A percentile compares a stretch with the other conserved stretches of the same genome.
Evolutionary conservation across 2,888 invertebrate genomes (phyloP).

Genomic region (Branchellion lobata): DNA sequence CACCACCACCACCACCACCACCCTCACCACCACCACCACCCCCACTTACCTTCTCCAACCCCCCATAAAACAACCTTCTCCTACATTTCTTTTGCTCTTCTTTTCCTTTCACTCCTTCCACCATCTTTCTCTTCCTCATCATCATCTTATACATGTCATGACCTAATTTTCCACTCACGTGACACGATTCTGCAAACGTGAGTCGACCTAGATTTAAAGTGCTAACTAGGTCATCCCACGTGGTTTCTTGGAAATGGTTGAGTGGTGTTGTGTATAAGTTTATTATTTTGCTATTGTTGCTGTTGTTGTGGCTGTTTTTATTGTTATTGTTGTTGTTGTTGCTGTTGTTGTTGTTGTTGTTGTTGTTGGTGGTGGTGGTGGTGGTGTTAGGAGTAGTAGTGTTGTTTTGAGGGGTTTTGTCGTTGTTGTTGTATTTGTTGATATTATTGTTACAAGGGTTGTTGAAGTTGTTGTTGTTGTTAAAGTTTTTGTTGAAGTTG

Average conservation of each 20-base stretch:
- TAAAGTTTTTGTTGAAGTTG: too few relatives aligned
- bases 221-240: background rate
- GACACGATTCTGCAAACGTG: background rate
- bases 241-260: background rate
- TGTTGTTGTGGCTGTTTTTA: background rate
- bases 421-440: too few relatives aligned
- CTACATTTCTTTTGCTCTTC: background rate
- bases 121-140: constrained; percentile 4
- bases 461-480: too few relatives aligned
- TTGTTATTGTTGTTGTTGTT: background rate
- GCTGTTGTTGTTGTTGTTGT: background rate
- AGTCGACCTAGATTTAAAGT: background rate
- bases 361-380: background rate
- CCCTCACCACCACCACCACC: background rate
- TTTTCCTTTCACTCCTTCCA: background rate
- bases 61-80: background rate
- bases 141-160: background rate
- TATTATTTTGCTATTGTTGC: background rate
- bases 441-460: too few relatives aligned
- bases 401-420: background rate
- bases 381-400: background rate
- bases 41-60: background rate
- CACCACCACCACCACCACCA: background rate
- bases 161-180: background rate
- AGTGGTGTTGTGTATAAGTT: background rate